phyloP scores from a whole-genome alignment of 2,113 vertebrate species.

The Apaloderma vittatum region DNA sequence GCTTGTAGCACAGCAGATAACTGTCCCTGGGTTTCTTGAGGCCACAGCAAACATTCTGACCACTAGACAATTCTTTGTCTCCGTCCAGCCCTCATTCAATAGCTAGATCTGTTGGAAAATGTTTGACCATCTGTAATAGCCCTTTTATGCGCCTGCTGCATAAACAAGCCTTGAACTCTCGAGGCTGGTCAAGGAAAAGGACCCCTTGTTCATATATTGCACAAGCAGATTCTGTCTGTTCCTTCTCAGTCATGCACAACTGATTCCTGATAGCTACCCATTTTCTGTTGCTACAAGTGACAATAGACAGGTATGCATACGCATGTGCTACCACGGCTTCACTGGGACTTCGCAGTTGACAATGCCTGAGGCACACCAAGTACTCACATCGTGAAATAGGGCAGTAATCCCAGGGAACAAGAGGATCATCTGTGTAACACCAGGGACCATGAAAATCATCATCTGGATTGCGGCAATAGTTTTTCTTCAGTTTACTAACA shows the following conservation, averaged over 20 bases:
- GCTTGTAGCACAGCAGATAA: slow-evolving; percentile 8
- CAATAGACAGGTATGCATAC: not conserved
- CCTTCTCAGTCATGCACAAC: slow-evolving; percentile 13
- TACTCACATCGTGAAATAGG: slow-evolving; percentile 92
- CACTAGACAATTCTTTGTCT: slow-evolving; percentile 49
- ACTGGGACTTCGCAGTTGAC: not conserved
- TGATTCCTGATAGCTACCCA: not conserved
- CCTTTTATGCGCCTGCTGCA: slow-evolving; percentile 35
- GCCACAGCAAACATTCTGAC: slow-evolving; percentile 27
- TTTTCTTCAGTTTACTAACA: slow-evolving; percentile 87
- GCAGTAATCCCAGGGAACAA: slow-evolving; percentile 96
- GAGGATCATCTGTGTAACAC: slow-evolving; percentile 94
- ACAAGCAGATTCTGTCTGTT: slow-evolving; percentile 36
- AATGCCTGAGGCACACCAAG: not conserved
- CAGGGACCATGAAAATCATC: slow-evolving; percentile 97
- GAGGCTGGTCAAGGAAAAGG: slow-evolving; percentile 43
- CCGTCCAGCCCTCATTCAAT: not conserved
- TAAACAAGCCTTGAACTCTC: slow-evolving; percentile 54
- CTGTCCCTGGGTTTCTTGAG: slow-evolving; percentile 40
- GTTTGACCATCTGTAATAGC: slow-evolving; percentile 53
- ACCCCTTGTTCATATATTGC: slow-evolving; percentile 10
- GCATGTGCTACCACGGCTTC: not conserved
- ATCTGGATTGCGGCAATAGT: slow-evolving; percentile 96
- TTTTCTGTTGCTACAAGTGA: not conserved
- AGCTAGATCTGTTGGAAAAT: slow-evolving; percentile 43